A percentile compares a stretch with the other conserved stretches of the same genome.
Conservation (phyloP, 35 echinoderm and acorn worm genomes). For the Patiria miniata region DNA sequence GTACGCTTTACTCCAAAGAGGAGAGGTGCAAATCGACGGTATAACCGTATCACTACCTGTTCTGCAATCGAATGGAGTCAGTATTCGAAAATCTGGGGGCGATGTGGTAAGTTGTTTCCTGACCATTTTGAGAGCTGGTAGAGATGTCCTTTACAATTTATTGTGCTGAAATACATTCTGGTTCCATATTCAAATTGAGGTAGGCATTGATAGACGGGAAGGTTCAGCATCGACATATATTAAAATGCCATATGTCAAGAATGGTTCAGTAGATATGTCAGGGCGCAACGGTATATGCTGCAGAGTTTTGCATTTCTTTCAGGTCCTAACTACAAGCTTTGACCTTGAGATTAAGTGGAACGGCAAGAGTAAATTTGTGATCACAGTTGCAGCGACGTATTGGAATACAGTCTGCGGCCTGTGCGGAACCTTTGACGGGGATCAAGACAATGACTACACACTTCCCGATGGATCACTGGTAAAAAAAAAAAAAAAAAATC, state of each 20-base stretch:
- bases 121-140: too few relatives aligned
- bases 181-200: too few relatives aligned
- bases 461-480: slow-evolving; percentile 45
- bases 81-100: slow-evolving; percentile 23
- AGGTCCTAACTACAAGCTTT: slow-evolving; percentile 68
- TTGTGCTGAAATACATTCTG: too few relatives aligned
- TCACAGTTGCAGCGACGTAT: slow-evolving; percentile 36
- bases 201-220: too few relatives aligned
- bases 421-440: slow-evolving; percentile 73
- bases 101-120: slow-evolving; percentile 22
- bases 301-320: neutral
- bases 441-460: slow-evolving; percentile 50
- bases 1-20: slow-evolving; percentile 33
- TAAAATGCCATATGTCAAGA: too few relatives aligned
- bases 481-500: too few relatives aligned
- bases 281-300: too few relatives aligned
- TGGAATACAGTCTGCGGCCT: slow-evolving; percentile 65
- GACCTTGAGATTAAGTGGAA: slow-evolving; percentile 61
- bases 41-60: slow-evolving; percentile 43
- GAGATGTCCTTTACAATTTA: too few relatives aligned
- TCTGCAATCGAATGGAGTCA: slow-evolving; percentile 12
- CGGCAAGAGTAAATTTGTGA: slow-evolving; percentile 31
- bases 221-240: too few relatives aligned
- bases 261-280: too few relatives aligned
- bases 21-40: slow-evolving; percentile 46